Evolutionary conservation across 2,888 invertebrate species (phyloP).

Genomic region (Osedax frankpressi): DNA sequence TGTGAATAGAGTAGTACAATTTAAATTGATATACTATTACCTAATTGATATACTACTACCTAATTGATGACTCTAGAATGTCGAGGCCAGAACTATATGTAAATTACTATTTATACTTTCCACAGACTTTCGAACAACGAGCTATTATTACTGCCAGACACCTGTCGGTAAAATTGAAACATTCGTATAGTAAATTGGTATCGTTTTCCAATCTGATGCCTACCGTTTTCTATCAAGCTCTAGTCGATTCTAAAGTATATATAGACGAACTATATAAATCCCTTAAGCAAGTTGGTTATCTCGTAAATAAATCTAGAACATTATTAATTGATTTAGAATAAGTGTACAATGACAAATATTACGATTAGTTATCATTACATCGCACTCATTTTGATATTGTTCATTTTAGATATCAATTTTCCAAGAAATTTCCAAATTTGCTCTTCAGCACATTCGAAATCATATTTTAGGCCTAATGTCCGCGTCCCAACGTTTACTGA

Average conservation of each 20-base stretch:
- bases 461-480: not conserved
- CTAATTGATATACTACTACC: no score
- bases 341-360: no score
- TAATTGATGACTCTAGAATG: no score
- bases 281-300: not conserved
- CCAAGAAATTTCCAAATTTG: not conserved
- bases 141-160: slow-evolving; percentile 33
- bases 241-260: slow-evolving; percentile 3
- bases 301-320: not conserved
- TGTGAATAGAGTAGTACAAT: no score
- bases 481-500: not conserved
- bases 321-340: no score
- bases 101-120: not conserved
- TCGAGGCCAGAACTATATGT: no score
- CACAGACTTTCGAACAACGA: slow-evolving; percentile 29
- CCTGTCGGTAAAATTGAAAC: slow-evolving; percentile 26
- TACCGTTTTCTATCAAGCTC: not conserved
- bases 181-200: not conserved
- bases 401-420: not conserved
- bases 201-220: slow-evolving; percentile 3
- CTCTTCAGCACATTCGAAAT: not conserved
- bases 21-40: no score
- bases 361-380: not conserved
- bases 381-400: not conserved
- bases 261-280: slow-evolving; percentile 6